phyloP scores from a whole-genome alignment of 2,888 invertebrate species.

The Aleiodes leptofemur region DNA sequence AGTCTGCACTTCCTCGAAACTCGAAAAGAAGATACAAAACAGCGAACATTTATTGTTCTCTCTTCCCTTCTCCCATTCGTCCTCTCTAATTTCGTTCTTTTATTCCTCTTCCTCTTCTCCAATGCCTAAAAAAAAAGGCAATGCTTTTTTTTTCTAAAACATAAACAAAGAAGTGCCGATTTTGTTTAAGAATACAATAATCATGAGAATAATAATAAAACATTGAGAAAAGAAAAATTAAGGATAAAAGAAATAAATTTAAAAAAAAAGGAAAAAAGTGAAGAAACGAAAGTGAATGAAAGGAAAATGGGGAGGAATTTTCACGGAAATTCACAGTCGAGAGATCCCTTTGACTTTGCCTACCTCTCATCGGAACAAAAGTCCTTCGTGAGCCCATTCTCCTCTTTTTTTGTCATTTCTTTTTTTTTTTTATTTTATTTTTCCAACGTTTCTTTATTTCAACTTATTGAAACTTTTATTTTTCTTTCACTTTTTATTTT shows the following conservation, averaged over 20 bases:
- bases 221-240: background rate
- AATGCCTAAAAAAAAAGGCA: background rate
- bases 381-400: conserved; percentile 19
- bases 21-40: background rate
- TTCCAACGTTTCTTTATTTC: conserved; percentile 24
- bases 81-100: background rate
- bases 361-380: conserved; percentile 13
- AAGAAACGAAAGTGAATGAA: conserved; percentile 1
- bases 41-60: conserved; percentile 7
- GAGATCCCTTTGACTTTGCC: conserved; percentile 27
- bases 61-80: background rate
- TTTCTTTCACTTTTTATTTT: background rate
- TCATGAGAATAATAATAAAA: no score
- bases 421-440: background rate
- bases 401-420: background rate
- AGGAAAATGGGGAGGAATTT: conserved; percentile 24
- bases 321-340: conserved; percentile 23
- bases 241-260: background rate
- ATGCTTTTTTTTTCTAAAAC: background rate
- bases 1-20: background rate
- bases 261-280: background rate
- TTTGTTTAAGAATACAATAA: no score
- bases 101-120: background rate
- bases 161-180: background rate
- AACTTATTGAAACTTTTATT: conserved; percentile 28